Evolutionary conservation across 2,888 invertebrate species (phyloP), one percentile per base, ranked within the genome.

Genomic region (Mesochorus sp.): DNA sequence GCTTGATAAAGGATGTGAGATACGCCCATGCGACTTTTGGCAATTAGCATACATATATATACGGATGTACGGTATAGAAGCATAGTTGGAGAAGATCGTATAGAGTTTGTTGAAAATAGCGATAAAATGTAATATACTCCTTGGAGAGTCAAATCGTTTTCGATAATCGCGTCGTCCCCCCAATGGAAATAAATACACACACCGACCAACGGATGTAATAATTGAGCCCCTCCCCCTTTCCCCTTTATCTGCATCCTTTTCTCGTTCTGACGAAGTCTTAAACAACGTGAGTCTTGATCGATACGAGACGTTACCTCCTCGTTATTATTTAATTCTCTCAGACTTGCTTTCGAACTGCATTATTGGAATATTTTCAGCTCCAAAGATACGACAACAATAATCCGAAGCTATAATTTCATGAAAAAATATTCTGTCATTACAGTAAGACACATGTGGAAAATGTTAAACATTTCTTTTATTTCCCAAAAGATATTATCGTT

Each of bases 281-380:
- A 10, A 12, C 2, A 12, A 2, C 37, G 8, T 37, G 5, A 24
- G 26, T 26, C 24, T 2, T 34, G 66, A 53, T 67, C 66, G 53
- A 67, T 67, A 67, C 51, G 51, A 53, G 66, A 53, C 66, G 49
- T 12, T 49, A 53, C 39, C 19, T 42, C 19, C n/a, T 53, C 26
- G 8, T 67, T 37, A 67, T 49, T 53, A 53, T 39, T 53, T 28
- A 39, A 67, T 67, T 8, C 26, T 17, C 24, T 12, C n/a, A 19
- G 3, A 0, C 6, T 12, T 19, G 47, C 5, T 57, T 44, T 62
- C 14, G n/a, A 12, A 14, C 17, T 61, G 21, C 19, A 19, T 17
- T 8, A 31, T 31, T 44, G 19, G 19, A 19, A 47, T 42, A 34
- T 21, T 21, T 44, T 1, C 1, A 47, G 31, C 4, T 47, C 26